Evolutionary conservation across 2,888 invertebrate genomes (phyloP).

Genomic region (Drosophila nigritarsus): DNA sequence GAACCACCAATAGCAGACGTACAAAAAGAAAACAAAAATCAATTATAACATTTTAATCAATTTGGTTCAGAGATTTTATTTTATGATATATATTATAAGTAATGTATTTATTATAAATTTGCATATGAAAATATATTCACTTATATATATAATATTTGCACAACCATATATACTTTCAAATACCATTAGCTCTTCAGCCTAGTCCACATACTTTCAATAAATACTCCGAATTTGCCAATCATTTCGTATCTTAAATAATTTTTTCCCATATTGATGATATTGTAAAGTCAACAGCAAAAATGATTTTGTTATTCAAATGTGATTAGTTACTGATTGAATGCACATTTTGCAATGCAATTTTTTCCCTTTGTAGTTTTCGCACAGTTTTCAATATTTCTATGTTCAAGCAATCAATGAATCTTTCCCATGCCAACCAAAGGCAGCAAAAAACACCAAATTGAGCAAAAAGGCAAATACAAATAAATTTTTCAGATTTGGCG

Average conservation of each 20-base stretch:
- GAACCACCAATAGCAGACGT: neutral
- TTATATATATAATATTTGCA: neutral
- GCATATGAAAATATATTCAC: neutral
- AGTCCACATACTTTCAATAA: neutral
- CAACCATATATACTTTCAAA: neutral
- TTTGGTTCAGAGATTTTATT: neutral
- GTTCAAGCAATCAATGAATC: conserved; percentile 40
- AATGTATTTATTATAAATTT: neutral
- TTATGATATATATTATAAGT: neutral
- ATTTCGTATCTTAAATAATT: neutral
- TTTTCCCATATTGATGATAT: conserved; percentile 9
- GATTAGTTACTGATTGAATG: conserved; percentile 57
- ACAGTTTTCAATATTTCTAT: conserved; percentile 37
- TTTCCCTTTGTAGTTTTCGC: conserved; percentile 8
- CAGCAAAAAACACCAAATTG: conserved; percentile 14
- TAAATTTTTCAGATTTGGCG: conserved; percentile 1
- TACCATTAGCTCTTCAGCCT: neutral
- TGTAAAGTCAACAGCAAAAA: conserved; percentile 30
- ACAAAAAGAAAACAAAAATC: neutral
- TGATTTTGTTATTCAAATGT: conserved; percentile 44
- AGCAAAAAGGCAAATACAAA: conserved; percentile 18
- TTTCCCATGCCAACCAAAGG: conserved; percentile 13
- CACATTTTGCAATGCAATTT: conserved; percentile 25
- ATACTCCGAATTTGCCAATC: neutral
- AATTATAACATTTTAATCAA: neutral